Percentiles rank a stretch among this genome's conserved stretches.
Conservation (phyloP, 2,888 invertebrate genomes). For the Meganola albula region DNA sequence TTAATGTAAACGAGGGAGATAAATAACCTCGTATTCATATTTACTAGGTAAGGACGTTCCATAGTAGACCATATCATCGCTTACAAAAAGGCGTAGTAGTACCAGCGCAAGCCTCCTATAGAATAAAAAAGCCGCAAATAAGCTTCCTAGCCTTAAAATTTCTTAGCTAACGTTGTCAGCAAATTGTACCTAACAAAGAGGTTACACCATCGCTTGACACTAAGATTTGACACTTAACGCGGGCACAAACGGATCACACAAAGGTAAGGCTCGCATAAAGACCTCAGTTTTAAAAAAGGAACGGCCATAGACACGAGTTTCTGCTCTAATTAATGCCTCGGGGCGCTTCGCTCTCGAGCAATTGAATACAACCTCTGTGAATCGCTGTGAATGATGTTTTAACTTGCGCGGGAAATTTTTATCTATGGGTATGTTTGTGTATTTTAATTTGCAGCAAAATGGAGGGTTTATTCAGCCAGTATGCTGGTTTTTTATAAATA, state of each 20-base stretch:
- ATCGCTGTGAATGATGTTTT: constrained; percentile 71
- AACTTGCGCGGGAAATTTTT: constrained; percentile 59
- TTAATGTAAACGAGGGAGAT: too few species aligned
- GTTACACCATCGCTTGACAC: constrained; percentile 52
- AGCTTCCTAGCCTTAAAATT: too few species aligned
- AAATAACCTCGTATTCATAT: too few species aligned
- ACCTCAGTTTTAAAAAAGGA: constrained; percentile 70
- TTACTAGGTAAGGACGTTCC: too few species aligned
- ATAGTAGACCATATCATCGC: too few species aligned
- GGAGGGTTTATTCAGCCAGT: constrained; percentile 51
- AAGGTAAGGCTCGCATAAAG: constrained; percentile 63
- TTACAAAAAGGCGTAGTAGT: too few species aligned
- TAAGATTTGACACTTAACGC: constrained; percentile 58
- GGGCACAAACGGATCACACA: constrained; percentile 55
- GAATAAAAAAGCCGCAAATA: constrained; percentile 4
- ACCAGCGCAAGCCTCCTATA: too few species aligned
- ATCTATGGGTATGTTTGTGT: constrained; percentile 64
- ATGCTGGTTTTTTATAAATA: constrained; percentile 50
- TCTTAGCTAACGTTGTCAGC: constrained; percentile 22
- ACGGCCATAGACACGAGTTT: constrained; percentile 65
- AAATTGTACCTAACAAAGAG: constrained; percentile 40
- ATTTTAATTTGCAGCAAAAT: constrained; percentile 77
- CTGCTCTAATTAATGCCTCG: constrained; percentile 77
- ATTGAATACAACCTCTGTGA: constrained; percentile 66
- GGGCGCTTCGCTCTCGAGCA: constrained; percentile 69